Base-by-base conservation (phyloP, 1,140 invertebrate species). In the Zaprionus tsacasi region DNA sequence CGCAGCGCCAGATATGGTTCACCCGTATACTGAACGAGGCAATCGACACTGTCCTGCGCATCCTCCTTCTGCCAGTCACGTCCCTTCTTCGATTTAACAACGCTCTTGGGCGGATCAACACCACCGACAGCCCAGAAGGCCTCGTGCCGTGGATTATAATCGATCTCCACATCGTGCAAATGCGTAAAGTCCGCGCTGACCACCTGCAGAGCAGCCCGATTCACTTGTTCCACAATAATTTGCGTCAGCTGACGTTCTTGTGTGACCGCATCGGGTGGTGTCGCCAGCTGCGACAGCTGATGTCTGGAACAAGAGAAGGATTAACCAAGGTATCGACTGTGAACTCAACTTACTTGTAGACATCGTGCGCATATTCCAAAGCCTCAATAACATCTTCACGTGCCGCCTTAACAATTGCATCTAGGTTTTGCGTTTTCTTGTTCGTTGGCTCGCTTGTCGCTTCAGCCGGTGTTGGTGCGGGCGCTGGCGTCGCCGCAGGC, bases 61-160 rank as follows among this genome's bases (percentile, higher is more conserved):
- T 80, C 73, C 1, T 93, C 73, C 91, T 94, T 93, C 5, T 91
- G 75, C 86, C 90, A 93, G 0, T 78, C 68, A 25, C 85, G 81
- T 13, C 92, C 78, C 56, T 91, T 78, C 74, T 93, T 93, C 43
- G 74, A 91, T 61, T 91, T 93, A 6, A 90, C 87, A 3, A 94
- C 79, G 76, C 85, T 82, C 45, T 88, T 69, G n/a, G 94, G 93
- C 1, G 94, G 93, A 76, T 95, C 89, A 74, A 96, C 79, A 6
- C 96, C 95, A 70, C 96, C 96, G 63, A 94, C 94, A 79, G 94
- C 94, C 97, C 97, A 97, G 91, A 96, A 97, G 54, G 96, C 95
- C 94, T 97, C 96, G 78, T 96, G 92, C 40, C 96, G 93, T 7
- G 97, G 95, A 71, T 96, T 94, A 87, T 94, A 93, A 92, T 97